These are phyloP conservation scores for Nycticryphes semicollaris DNA, from an alignment of 2,113 vertebrate genomes.

Conservation along the genomic window DNA sequence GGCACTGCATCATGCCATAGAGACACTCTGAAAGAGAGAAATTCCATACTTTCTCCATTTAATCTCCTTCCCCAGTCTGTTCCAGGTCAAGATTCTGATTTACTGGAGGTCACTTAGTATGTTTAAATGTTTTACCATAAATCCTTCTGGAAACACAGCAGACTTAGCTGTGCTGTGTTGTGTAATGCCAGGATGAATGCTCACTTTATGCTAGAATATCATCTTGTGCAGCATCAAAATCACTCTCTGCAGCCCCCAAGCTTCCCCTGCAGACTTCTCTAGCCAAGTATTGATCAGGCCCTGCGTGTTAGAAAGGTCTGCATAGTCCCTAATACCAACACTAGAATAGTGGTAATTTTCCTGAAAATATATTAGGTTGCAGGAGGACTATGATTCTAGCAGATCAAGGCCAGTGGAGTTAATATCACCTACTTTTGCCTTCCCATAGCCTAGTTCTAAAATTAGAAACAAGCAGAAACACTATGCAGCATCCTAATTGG, in stretches of 20 bases:
- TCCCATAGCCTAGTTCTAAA: conserved; percentile 56
- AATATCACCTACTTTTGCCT: conserved; percentile 58
- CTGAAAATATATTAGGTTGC: neutral
- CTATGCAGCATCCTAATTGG: conserved; percentile 53
- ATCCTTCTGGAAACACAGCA: neutral
- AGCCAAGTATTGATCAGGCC: neutral
- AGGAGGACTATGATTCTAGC: neutral
- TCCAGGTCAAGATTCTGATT: neutral
- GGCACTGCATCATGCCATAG: neutral
- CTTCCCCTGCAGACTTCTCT: neutral
- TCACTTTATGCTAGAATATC: conserved; percentile 8
- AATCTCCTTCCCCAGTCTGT: neutral
- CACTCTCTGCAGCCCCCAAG: neutral
- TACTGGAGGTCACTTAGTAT: neutral
- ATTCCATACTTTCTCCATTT: neutral
- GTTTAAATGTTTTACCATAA: neutral
- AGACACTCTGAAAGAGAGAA: neutral
- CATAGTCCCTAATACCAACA: neutral
- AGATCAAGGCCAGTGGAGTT: conserved; percentile 48
- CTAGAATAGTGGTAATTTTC: neutral
- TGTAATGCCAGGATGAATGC: neutral
- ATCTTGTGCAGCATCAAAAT: conserved; percentile 1
- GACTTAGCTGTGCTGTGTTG: neutral
- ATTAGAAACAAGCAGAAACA: conserved; percentile 66
- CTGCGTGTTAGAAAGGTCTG: neutral